phyloP scores from a whole-genome alignment of 1,140 invertebrate species.

The Lasioglossum albipes region DNA sequence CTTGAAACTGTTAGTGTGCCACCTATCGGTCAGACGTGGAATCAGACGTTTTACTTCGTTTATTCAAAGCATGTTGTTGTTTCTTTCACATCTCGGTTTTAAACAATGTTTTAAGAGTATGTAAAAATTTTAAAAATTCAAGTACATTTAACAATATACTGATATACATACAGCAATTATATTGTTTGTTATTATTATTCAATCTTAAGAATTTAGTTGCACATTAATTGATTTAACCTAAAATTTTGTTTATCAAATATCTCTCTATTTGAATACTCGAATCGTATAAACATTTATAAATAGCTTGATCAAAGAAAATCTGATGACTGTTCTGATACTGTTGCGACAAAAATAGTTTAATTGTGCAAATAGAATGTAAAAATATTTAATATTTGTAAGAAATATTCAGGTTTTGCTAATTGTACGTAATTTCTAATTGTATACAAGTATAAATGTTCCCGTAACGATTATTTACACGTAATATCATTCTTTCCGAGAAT shows the following conservation, averaged over 20 bases:
- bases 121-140: not conserved
- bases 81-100: slow-evolving; percentile 7
- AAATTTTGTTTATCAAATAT: not conserved
- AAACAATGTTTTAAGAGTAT: not conserved
- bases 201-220: not conserved
- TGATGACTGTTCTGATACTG: too few species aligned
- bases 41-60: not conserved
- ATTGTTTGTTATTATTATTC: not conserved
- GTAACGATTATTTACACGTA: not conserved
- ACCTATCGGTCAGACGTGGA: slow-evolving; percentile 6
- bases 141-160: not conserved
- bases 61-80: not conserved
- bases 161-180: not conserved
- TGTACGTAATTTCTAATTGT: too few species aligned
- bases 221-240: not conserved
- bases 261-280: not conserved
- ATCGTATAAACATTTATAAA: not conserved
- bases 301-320: too few species aligned
- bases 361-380: not conserved
- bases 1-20: not conserved
- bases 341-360: too few species aligned
- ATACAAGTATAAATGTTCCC: not conserved
- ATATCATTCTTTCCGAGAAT: not conserved
- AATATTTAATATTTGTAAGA: too few species aligned
- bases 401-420: not conserved